phyloP scores from a whole-genome alignment of 2,888 invertebrate species.

The Physocephala rufipes region DNA sequence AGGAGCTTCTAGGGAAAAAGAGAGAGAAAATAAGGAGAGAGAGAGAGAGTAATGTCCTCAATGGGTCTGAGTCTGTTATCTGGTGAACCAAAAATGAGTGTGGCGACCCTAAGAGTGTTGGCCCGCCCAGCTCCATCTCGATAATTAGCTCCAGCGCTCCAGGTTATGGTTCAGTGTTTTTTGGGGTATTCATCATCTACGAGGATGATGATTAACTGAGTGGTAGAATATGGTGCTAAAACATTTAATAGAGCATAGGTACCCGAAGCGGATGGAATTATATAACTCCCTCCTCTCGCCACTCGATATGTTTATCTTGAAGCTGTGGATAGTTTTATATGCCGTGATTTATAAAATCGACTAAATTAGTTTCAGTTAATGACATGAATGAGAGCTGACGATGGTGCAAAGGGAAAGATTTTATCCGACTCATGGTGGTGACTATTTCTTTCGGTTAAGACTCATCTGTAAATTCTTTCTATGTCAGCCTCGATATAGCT shows the following conservation, averaged over 20 bases:
- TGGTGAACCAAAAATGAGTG: too few species aligned
- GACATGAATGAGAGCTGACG: slow-evolving; percentile 2
- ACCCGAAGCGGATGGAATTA: too few species aligned
- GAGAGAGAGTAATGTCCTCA: too few species aligned
- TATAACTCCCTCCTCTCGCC: too few species aligned
- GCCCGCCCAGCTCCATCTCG: too few species aligned
- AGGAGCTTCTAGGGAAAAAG: slow-evolving; percentile 30
- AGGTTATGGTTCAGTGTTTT: not conserved
- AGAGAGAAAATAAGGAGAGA: not conserved
- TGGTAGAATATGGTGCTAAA: slow-evolving; percentile 33
- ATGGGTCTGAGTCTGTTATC: too few species aligned
- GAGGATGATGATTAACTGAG: slow-evolving; percentile 31
- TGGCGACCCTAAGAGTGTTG: too few species aligned
- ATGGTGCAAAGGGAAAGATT: not conserved
- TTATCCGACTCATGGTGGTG: slow-evolving; percentile 10
- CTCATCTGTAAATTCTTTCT: slow-evolving; percentile 3
- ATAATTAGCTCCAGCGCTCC: too few species aligned
- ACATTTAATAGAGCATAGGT: slow-evolving; percentile 35
- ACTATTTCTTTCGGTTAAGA: not conserved
- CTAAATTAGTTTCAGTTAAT: slow-evolving; percentile 27
- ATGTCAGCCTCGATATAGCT: not conserved
- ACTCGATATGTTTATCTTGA: too few species aligned
- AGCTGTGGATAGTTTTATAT: slow-evolving; percentile 27
- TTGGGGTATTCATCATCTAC: too few species aligned
- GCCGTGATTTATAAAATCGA: slow-evolving; percentile 33